Conservation (phyloP, 2,113 vertebrate genomes). For the Gila orcuttii region DNA sequence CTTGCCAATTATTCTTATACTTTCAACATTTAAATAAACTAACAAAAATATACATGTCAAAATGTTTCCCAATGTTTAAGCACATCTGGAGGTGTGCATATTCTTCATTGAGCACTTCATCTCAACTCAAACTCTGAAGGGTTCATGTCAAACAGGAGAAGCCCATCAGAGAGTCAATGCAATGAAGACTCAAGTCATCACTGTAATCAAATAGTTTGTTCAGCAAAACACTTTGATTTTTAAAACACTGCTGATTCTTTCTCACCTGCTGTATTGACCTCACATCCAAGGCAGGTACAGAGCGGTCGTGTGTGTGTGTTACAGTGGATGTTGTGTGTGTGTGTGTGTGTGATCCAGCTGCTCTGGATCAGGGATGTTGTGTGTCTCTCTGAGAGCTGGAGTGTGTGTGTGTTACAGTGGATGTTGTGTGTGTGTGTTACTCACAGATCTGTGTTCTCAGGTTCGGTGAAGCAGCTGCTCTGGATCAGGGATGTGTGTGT, state of each 20-base stretch:
- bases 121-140: neutral
- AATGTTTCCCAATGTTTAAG: neutral
- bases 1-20: neutral
- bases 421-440: too few species aligned
- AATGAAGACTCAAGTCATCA: too few species aligned
- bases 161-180: neutral
- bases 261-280: too few species aligned
- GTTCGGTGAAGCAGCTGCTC: too few species aligned
- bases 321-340: neutral
- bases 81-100: neutral
- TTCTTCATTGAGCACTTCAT: neutral
- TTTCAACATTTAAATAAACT: neutral
- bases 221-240: too few species aligned
- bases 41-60: neutral
- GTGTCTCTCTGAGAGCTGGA: too few species aligned
- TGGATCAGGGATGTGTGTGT: too few species aligned
- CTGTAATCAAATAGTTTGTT: too few species aligned
- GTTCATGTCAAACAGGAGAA: neutral
- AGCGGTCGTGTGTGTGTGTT: neutral
- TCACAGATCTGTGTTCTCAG: too few species aligned
- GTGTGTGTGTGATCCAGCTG: neutral
- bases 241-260: too few species aligned
- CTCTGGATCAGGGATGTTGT: neutral
- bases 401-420: too few species aligned
- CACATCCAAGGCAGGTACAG: fast-evolving